phyloP scores from a whole-genome alignment of 2,113 vertebrate species.

The Psammodynastes pulverulentus region DNA sequence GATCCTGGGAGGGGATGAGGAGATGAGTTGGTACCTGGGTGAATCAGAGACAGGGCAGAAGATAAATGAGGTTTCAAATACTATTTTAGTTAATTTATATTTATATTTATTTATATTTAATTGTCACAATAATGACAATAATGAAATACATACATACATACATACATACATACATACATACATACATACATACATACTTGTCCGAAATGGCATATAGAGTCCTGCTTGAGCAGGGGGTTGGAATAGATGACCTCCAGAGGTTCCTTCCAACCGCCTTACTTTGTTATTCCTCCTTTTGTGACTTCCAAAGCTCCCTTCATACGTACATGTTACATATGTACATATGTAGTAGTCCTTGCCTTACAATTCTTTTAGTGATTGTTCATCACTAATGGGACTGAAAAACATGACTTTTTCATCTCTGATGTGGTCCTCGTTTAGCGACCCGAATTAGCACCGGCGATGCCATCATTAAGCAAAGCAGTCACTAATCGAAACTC shows the following conservation, averaged over 20 bases:
- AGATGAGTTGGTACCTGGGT: background rate
- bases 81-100: background rate
- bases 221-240: background rate
- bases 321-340: too few species aligned
- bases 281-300: background rate
- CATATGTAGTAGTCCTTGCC: too few species aligned
- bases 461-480: background rate
- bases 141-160: background rate
- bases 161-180: too few species aligned
- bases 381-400: too few species aligned
- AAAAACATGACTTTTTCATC: background rate
- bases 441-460: background rate
- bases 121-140: too few species aligned
- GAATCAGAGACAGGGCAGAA: background rate
- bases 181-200: background rate
- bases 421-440: background rate
- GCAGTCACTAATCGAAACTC: background rate
- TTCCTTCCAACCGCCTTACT: background rate
- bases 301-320: background rate
- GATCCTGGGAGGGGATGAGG: background rate
- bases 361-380: too few species aligned
- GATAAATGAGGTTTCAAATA: background rate
- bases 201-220: background rate
- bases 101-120: too few species aligned
- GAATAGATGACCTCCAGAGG: background rate